A percentile compares a stretch with the other conserved stretches of the same genome.
These are phyloP conservation scores for Sepiola atlantica DNA, from an alignment of 2,888 invertebrate genomes.

Conservation along the genomic window DNA sequence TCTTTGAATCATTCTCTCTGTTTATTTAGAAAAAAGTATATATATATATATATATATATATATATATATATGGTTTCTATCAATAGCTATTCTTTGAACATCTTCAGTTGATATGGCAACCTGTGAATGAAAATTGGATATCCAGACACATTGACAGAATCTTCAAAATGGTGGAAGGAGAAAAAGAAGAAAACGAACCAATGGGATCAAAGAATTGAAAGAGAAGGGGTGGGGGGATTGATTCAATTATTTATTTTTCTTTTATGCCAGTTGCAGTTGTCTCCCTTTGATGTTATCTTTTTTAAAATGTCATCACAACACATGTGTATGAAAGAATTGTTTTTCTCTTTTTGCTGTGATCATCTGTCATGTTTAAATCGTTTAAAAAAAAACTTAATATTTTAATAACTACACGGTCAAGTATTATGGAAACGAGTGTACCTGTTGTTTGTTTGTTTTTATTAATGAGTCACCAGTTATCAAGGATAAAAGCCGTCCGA, in stretches of 20 bases:
- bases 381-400: too few species aligned
- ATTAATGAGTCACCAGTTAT: too few species aligned
- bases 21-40: background rate
- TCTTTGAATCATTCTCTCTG: background rate
- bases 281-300: background rate
- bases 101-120: slow-evolving; percentile 22
- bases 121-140: background rate
- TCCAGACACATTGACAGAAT: background rate
- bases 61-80: slow-evolving; percentile 15
- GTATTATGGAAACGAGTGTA: too few species aligned
- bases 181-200: background rate
- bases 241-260: background rate
- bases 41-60: too few species aligned
- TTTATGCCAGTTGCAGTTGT: background rate
- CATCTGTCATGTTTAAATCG: too few species aligned
- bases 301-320: background rate
- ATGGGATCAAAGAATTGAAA: background rate
- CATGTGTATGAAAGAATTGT: too few species aligned
- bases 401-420: too few species aligned
- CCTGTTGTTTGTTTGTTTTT: too few species aligned
- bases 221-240: background rate
- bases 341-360: too few species aligned
- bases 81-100: background rate
- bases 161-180: background rate
- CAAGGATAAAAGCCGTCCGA: too few species aligned